phyloP scores from a whole-genome alignment of 2,888 invertebrate genomes.

The Spatulosminthurus flaviceps region DNA sequence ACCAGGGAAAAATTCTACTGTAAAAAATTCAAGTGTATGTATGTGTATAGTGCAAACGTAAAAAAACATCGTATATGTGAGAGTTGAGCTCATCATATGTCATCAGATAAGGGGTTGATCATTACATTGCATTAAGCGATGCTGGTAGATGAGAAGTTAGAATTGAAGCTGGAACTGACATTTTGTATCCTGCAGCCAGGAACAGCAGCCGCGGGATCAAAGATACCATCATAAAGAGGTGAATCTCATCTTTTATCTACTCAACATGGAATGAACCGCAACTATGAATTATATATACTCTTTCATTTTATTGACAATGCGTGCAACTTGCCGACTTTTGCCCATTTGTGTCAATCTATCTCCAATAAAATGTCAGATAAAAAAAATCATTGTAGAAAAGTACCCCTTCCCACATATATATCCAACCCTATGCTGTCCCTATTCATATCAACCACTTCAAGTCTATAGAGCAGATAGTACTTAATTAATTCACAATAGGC shows the following conservation, averaged over 20 bases:
- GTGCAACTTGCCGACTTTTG: slow-evolving; percentile 12
- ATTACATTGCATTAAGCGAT: slow-evolving; percentile 9
- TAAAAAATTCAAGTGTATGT: no score
- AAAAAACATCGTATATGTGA: not conserved
- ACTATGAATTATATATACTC: slow-evolving; percentile 1
- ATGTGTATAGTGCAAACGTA: not conserved
- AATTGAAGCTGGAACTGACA: slow-evolving; percentile 18
- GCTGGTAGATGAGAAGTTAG: slow-evolving; percentile 1
- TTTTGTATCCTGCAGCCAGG: slow-evolving; percentile 18
- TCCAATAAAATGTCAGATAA: slow-evolving; percentile 18
- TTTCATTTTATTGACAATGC: slow-evolving; percentile 18
- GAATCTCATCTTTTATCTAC: slow-evolving; percentile 18
- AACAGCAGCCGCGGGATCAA: slow-evolving; percentile 18
- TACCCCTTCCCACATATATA: not conserved
- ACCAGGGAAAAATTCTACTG: no score
- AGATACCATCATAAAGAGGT: slow-evolving; percentile 18
- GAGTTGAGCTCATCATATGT: slow-evolving; percentile 11
- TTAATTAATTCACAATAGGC: slow-evolving; percentile 7
- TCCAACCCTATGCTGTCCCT: not conserved
- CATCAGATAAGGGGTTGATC: slow-evolving; percentile 13
- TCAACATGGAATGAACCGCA: slow-evolving; percentile 14
- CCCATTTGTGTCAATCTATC: slow-evolving; percentile 14
- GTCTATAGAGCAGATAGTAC: not conserved
- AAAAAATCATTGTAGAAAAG: not conserved
- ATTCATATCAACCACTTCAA: not conserved